These are phyloP conservation scores for Hylaea fasciaria DNA, from an alignment of 2,888 invertebrate genomes.

Conservation along the genomic window DNA sequence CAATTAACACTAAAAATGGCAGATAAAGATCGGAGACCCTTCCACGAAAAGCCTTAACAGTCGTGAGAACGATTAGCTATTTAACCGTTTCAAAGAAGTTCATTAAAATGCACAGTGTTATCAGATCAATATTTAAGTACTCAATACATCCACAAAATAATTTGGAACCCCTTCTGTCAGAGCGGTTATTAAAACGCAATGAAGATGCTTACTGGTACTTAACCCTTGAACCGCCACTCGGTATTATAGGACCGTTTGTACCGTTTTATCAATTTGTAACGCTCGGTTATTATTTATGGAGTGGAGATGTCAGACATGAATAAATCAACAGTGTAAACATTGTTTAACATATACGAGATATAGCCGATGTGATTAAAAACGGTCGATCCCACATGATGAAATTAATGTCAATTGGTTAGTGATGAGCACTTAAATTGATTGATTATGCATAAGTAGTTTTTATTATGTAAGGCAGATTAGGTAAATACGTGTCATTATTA, in stretches of 20 bases:
- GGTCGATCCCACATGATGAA: constrained; percentile 33
- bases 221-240: constrained; percentile 68
- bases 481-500: background rate
- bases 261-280: constrained; percentile 69
- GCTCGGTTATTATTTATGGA: constrained; percentile 51
- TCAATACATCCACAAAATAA: constrained; percentile 52
- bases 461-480: background rate
- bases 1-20: constrained; percentile 29
- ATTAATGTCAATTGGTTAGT: constrained; percentile 29
- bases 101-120: constrained; percentile 59
- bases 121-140: constrained; percentile 51
- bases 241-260: constrained; percentile 39
- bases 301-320: constrained; percentile 40
- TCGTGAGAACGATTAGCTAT: constrained; percentile 63
- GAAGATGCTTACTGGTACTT: constrained; percentile 77
- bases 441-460: constrained; percentile 16
- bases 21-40: constrained; percentile 46
- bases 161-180: constrained; percentile 59
- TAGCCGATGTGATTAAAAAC: constrained; percentile 39
- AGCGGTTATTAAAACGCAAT: constrained; percentile 70
- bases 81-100: constrained; percentile 42
- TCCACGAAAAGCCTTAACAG: constrained; percentile 51
- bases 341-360: constrained; percentile 41
- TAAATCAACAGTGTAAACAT: constrained; percentile 47
- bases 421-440: constrained; percentile 31